A percentile compares a stretch with the other conserved stretches of the same genome.
These are phyloP conservation scores for Crax fasciolata DNA, from an alignment of 2,797 vertebrate species.

Conservation along the genomic window DNA sequence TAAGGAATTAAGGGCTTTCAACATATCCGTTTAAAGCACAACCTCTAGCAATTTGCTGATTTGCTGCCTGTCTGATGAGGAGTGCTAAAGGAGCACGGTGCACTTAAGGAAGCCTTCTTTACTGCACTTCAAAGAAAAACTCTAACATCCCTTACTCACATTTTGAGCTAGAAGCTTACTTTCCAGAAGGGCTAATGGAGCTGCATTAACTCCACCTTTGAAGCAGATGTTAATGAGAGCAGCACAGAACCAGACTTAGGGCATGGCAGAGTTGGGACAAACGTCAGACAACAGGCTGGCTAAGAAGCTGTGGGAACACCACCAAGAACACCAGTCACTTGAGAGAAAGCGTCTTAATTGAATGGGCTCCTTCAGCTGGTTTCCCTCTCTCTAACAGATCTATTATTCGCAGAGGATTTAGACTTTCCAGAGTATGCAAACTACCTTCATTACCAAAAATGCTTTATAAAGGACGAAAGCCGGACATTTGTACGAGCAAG, in stretches of 20 bases:
- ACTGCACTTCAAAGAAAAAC: background rate
- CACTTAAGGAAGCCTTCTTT: background rate
- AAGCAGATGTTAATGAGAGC: background rate
- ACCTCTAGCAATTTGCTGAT: background rate
- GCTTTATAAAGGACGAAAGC: background rate
- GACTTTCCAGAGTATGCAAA: background rate
- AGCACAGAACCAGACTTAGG: background rate
- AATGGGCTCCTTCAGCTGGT: background rate
- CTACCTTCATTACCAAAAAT: background rate
- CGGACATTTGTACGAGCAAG: background rate
- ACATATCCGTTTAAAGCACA: background rate
- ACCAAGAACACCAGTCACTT: background rate
- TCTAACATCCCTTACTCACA: background rate
- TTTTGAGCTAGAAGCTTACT: background rate
- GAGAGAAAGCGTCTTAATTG: background rate
- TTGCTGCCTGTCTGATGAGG: background rate
- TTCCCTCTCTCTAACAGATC: slow-evolving; percentile 22
- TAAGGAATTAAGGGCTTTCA: background rate
- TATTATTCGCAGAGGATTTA: background rate
- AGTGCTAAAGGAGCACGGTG: rapidly evolving
- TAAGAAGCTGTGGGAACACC: background rate
- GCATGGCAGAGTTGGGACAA: background rate
- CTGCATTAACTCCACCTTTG: background rate
- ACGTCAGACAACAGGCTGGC: background rate
- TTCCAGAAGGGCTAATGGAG: background rate